A percentile compares a stretch with the other conserved stretches of the same genome.
Evolutionary conservation across 1,140 invertebrate genomes (phyloP).

Genomic region (Apis laboriosa): DNA sequence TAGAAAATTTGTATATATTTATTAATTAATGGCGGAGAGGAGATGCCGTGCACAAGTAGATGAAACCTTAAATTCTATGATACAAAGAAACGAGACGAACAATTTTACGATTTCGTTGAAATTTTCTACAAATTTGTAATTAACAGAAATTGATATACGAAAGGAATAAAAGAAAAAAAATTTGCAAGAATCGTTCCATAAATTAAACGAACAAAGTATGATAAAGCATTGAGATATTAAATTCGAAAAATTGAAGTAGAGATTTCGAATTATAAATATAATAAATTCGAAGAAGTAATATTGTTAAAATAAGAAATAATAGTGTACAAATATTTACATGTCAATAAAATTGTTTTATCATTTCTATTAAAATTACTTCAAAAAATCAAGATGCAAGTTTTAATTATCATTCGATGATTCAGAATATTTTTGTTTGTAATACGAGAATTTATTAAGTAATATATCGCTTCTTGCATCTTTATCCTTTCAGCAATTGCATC

Average conservation of each 20-base stretch:
- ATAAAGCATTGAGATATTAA: no score
- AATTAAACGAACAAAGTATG: no score
- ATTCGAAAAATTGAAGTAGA: no score
- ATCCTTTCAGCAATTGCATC: slow-evolving; percentile 15
- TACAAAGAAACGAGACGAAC: no score
- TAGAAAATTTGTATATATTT: slow-evolving; percentile 1
- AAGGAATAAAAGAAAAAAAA: no score
- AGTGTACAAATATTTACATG: slow-evolving; percentile 20
- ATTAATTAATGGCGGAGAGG: slow-evolving; percentile 33
- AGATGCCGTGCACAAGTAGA: slow-evolving; percentile 29
- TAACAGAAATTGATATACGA: no score
- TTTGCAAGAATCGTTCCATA: no score
- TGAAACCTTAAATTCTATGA: slow-evolving; percentile 13
- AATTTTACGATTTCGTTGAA: no score
- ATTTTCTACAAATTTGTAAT: no score
- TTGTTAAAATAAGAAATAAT: not conserved
- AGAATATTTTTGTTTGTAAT: not conserved
- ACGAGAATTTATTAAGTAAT: not conserved
- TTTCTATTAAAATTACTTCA: not conserved
- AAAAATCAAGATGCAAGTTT: slow-evolving; percentile 26
- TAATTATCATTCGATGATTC: not conserved
- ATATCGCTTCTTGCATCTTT: not conserved
- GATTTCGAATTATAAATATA: no score
- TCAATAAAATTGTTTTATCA: not conserved
- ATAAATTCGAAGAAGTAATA: slow-evolving; percentile 6